These are phyloP conservation scores for Oophaga pumilio DNA, from an alignment of 2,113 vertebrate species.

Conservation along the genomic window DNA sequence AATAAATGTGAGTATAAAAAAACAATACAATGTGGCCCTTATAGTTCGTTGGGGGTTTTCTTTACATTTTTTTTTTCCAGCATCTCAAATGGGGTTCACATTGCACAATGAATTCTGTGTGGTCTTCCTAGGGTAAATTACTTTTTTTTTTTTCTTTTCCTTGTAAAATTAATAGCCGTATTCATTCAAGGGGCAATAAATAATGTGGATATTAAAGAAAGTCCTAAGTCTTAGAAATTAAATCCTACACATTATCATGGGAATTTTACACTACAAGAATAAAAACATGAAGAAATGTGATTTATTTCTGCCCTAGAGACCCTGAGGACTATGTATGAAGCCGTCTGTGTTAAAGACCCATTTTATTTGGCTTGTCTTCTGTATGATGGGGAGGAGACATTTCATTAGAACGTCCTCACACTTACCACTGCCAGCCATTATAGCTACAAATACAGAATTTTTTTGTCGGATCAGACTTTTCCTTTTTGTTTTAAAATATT, in stretches of 20 bases:
- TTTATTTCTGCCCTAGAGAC: slow-evolving; percentile 53
- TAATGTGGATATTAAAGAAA: slow-evolving; percentile 54
- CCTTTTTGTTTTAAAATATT: slow-evolving; percentile 26
- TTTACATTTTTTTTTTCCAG: background rate
- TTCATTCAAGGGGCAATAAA: slow-evolving; percentile 56
- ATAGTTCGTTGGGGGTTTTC: slow-evolving; percentile 21
- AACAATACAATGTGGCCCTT: background rate
- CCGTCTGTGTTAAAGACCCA: slow-evolving; percentile 46
- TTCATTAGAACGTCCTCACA: background rate
- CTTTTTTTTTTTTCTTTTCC: slow-evolving; percentile 24
- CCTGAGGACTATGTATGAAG: slow-evolving; percentile 42
- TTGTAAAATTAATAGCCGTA: slow-evolving; percentile 56
- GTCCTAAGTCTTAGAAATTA: slow-evolving; percentile 51
- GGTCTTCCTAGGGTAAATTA: slow-evolving; percentile 52
- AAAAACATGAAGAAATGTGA: slow-evolving; percentile 50
- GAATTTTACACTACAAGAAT: slow-evolving; percentile 48
- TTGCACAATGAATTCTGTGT: slow-evolving; percentile 56
- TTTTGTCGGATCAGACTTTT: background rate
- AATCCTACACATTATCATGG: slow-evolving; percentile 57
- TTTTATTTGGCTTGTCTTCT: slow-evolving; percentile 45
- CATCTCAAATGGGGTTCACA: slow-evolving; percentile 25
- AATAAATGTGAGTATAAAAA: background rate
- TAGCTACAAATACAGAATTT: slow-evolving; percentile 5
- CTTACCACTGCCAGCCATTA: background rate
- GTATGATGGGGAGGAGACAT: slow-evolving; percentile 5